Percentiles rank a stretch among this genome's conserved stretches.
Conservation (phyloP, 2,888 invertebrate genomes). For the Sclerodermus sp. region DNA sequence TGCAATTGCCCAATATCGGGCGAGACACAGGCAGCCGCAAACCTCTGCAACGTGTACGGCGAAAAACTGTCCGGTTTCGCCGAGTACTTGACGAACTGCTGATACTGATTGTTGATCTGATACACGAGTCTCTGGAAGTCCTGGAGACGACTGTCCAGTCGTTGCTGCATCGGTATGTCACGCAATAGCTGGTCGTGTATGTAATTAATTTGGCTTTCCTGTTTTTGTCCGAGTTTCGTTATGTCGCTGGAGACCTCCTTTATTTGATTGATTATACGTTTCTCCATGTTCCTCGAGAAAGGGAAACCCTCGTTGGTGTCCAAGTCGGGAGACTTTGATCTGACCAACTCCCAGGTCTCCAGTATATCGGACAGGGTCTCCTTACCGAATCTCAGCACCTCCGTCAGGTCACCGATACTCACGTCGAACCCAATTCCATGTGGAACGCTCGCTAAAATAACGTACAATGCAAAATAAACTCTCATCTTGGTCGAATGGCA, state of each 20-base stretch:
- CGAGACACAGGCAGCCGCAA: constrained; percentile 71
- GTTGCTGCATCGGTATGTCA: constrained; percentile 58
- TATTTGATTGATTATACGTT: constrained; percentile 44
- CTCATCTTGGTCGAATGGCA: no score
- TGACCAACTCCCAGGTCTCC: constrained; percentile 38
- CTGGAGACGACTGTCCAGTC: constrained; percentile 65
- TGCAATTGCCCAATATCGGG: constrained; percentile 68
- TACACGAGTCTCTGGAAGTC: constrained; percentile 62
- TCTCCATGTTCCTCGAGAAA: constrained; percentile 63
- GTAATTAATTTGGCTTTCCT: constrained; percentile 23
- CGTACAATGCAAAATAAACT: no score
- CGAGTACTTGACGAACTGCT: constrained; percentile 56
- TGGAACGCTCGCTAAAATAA: no score
- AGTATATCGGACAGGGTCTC: constrained; percentile 32
- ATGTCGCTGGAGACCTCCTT: constrained; percentile 35
- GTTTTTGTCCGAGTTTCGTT: constrained; percentile 32
- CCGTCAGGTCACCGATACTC: constrained; percentile 33
- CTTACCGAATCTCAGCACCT: constrained; percentile 40
- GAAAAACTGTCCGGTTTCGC: constrained; percentile 62
- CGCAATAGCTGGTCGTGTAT: constrained; percentile 28
- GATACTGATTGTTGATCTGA: constrained; percentile 27
- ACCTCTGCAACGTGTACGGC: constrained; percentile 67
- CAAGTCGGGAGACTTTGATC: constrained; percentile 9
- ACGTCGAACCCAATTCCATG: no score
- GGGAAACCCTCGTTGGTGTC: constrained; percentile 62